Evolutionary conservation across 2,888 invertebrate species (phyloP), one percentile per base, ranked within the genome.

Genomic region (Lepidochrysops patricia): DNA sequence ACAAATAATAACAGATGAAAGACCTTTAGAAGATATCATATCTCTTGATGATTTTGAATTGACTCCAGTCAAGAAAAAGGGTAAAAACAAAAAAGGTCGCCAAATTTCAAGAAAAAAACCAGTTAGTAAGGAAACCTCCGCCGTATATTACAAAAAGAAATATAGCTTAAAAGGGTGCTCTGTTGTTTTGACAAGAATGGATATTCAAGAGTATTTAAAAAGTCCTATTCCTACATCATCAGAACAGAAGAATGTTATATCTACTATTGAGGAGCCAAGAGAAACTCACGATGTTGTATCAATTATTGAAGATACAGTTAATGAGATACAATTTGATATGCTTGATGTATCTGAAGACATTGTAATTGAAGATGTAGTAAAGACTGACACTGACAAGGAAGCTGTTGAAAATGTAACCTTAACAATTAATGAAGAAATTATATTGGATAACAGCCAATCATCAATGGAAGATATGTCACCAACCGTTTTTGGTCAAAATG

Each of bases 341-440:
- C 72, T 89, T 60, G 88, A 88, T 70, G 87, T 88, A 0, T 89
- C 87, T 0, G 89, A 88, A 67, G 88, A 88, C 63, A 88, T 89
- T 60, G 77, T 84, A 0, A 84, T 89, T 62, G 87, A 82, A 0
- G 82, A 82, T 35, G 77, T 86, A 60, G 67, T 77, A 0, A 85
- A 85, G 63, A 68, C 61, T 25, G 50, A 63, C 27, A 77, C 72
- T 58, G 79, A 79, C 50, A 84, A 81, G 64, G 75, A 73, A 57
- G 60, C 64, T 1, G 66, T 67, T 26, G 78, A 72, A 32, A 70
- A 68, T 13, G 54, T 66, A 12, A 68, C 70, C 15, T 66, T 73
- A 7, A 60, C 70, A 2, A 68, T 82, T 37, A 72, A 64, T 65
- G 86, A 87, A 62, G 88, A 85, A 35, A 73, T 85, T 56, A 87